Base-by-base conservation (phyloP, 2,797 vertebrate genomes). In the Monodelphis domestica region DNA sequence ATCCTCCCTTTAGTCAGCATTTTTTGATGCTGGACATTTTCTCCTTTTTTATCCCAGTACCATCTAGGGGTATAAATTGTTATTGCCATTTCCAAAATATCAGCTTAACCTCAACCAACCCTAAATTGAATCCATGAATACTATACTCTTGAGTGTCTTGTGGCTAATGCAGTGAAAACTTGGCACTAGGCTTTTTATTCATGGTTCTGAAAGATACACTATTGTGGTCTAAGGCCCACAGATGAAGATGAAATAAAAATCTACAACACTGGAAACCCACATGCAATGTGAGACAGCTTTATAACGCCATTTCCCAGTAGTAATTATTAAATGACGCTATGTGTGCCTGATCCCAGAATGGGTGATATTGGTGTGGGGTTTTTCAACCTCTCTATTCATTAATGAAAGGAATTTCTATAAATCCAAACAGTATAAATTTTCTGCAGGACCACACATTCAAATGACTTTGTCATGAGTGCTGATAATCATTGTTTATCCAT, bases 31-130 rank as follows among this genome's bases (percentile, higher is more conserved):
- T 63, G 5, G 53, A 89, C 17, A 52, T n/a, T 89, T 56, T 45
- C 33, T 90, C 38, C 88, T 54, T 92, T 95, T 95, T 90, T 56
- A 45, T 95, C 96, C 91, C 94, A 56, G 84, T 5, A 29, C n/a
- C 70, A 78, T 9, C 38, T 78, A 45, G 70, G 70, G 70, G 2
- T 3, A 24, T 45, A 24, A 94, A 88, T 2, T 9, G 0, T 53
- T 9, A 59, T 28, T 89, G 53, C 87, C 9, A 90, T 50, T 95
- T 93, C 94, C 54, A 14, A 52, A 89, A 91, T 33, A 55, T 53
- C 89, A 94, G 88, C 26, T 30, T 33, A 26, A 26, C 45, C 91
- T 33, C 10, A 93, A 63, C 1, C 94, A n/a, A 87, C 1, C 26
- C 57, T 38, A 2, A 6, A 92, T 1, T 89, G 96, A 87, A 95